phyloP scores from a whole-genome alignment of 2,113 vertebrate genomes.

The Sturnus vulgaris region DNA sequence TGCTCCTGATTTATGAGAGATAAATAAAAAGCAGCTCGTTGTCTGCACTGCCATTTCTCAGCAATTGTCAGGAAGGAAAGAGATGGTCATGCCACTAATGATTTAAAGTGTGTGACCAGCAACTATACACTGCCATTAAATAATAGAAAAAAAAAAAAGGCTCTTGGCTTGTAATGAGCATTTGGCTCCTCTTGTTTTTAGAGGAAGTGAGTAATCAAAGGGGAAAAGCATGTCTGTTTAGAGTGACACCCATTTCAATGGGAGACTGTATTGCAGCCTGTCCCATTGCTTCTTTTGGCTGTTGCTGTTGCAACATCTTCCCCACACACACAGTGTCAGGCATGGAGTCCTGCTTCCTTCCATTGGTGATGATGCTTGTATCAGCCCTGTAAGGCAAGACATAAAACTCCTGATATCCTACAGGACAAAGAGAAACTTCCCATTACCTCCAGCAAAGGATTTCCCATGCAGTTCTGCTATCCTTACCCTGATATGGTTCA shows the following conservation, averaged over 20 bases:
- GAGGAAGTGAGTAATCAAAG: constrained; percentile 53
- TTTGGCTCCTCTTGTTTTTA: constrained; percentile 57
- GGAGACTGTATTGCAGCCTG: neutral
- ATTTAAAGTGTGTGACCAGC: constrained; percentile 69
- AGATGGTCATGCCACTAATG: constrained; percentile 58
- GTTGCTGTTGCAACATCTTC: neutral
- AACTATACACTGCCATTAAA: constrained; percentile 60
- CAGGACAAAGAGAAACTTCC: neutral
- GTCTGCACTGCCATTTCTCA: constrained; percentile 46
- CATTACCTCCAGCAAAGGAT: neutral
- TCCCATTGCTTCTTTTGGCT: neutral
- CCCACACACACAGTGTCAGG: neutral
- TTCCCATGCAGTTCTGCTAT: neutral
- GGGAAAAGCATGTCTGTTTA: neutral
- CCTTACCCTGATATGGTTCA: neutral
- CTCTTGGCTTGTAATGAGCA: constrained; percentile 35
- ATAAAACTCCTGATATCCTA: neutral
- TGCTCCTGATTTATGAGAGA: constrained; percentile 47
- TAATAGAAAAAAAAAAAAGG: constrained; percentile 20
- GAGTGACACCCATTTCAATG: neutral
- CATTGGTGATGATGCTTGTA: neutral
- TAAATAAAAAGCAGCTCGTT: constrained; percentile 52
- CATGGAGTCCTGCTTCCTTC: neutral
- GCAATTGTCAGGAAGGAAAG: constrained; percentile 57
- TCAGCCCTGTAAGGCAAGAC: neutral